Conservation (phyloP, 2,797 vertebrate genomes). For the Amblyopsis hoosieri region DNA sequence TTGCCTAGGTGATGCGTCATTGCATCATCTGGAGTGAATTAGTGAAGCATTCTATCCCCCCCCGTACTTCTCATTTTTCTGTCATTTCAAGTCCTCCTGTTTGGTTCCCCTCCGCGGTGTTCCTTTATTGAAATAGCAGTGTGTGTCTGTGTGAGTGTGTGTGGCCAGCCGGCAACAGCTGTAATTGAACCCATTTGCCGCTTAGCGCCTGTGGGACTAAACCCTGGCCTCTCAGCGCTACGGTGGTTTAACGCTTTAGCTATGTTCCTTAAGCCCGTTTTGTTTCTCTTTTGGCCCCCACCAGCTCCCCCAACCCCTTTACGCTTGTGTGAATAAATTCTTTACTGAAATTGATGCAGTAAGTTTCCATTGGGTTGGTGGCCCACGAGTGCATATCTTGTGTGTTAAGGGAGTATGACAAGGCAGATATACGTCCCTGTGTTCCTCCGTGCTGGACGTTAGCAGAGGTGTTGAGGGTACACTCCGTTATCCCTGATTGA, state of each 20-base stretch:
- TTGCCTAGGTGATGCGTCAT: conserved; percentile 59
- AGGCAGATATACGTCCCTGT: conserved; percentile 57
- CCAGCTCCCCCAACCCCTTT: conserved; percentile 20
- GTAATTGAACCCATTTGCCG: conserved; percentile 86
- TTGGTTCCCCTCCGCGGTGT: conserved; percentile 54
- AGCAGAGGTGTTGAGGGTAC: conserved; percentile 48
- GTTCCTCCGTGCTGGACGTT: conserved; percentile 32
- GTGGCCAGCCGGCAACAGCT: conserved; percentile 67
- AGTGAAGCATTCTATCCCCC: conserved; percentile 50
- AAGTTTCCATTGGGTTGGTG: conserved; percentile 57
- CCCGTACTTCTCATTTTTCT: conserved; percentile 60
- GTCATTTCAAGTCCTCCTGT: conserved; percentile 67
- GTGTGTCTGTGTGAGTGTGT: conserved; percentile 26
- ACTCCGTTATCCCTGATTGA: conserved; percentile 52
- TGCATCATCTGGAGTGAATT: conserved; percentile 79
- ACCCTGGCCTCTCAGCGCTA: conserved; percentile 68
- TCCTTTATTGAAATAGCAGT: conserved; percentile 74
- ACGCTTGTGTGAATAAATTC: conserved; percentile 48
- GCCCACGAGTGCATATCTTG: conserved; percentile 50
- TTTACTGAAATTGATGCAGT: conserved; percentile 67
- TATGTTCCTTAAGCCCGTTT: conserved; percentile 71
- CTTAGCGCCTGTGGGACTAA: conserved; percentile 80
- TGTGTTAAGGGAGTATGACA: conserved; percentile 48
- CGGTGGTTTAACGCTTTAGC: conserved; percentile 73
- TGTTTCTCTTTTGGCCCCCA: conserved; percentile 56